A percentile compares a stretch with the other conserved stretches of the same genome.
Conservation (phyloP, 2,888 invertebrate species). For the Tiphia femorata region DNA sequence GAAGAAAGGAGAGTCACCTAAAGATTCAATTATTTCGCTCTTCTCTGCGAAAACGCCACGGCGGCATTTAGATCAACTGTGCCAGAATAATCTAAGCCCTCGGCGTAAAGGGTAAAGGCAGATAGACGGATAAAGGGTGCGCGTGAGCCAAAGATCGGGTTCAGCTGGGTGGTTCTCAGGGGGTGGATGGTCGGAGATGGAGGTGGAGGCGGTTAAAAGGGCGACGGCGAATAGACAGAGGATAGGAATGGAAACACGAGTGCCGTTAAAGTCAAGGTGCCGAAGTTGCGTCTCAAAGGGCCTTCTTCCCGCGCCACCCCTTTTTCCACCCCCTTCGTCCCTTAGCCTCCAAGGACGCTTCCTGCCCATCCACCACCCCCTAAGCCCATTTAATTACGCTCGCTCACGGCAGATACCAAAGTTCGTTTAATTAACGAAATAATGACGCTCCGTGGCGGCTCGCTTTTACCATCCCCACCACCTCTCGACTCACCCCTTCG, state of each 20-base stretch:
- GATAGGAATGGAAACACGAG: slow-evolving; percentile 26
- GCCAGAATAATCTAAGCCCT: slow-evolving; percentile 45
- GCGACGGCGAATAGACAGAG: not conserved
- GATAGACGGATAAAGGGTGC: not conserved
- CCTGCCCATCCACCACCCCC: not conserved
- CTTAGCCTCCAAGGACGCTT: not conserved
- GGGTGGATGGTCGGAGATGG: no score
- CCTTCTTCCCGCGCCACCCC: slow-evolving; percentile 4
- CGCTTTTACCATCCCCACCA: slow-evolving; percentile 10
- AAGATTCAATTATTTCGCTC: slow-evolving; percentile 43
- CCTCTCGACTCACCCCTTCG: no score
- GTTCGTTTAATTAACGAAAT: slow-evolving; percentile 64
- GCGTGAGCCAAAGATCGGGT: no score
- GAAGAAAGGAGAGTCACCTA: no score
- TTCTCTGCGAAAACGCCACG: slow-evolving; percentile 7
- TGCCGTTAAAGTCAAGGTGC: slow-evolving; percentile 51
- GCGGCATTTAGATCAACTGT: slow-evolving; percentile 10
- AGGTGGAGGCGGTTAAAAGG: not conserved
- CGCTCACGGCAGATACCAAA: slow-evolving; percentile 52
- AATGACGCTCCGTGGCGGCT: slow-evolving; percentile 40
- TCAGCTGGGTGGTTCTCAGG: no score
- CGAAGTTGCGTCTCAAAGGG: slow-evolving; percentile 54
- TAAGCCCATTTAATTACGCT: slow-evolving; percentile 53
- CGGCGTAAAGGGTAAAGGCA: slow-evolving; percentile 19
- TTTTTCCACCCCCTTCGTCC: not conserved